Evolutionary conservation across 2,888 invertebrate species (phyloP), one percentile per base, ranked within the genome.

Genomic region (Drosophila peninsularis): DNA sequence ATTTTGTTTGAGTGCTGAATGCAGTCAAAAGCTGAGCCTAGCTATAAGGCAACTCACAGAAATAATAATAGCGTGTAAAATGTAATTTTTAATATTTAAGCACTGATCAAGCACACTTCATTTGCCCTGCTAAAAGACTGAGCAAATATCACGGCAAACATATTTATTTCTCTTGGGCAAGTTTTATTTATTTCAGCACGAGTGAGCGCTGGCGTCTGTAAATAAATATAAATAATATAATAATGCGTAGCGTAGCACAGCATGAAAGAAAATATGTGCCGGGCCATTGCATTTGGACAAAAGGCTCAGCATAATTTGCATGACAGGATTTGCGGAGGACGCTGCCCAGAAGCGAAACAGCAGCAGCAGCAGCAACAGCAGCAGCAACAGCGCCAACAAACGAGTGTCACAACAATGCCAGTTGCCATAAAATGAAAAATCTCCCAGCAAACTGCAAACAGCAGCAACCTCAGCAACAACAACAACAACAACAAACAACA

Each of bases 371-470:
- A 63, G 9, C 57, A 56, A 10, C 41, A 41, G 19, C 41, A 11
- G 21, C 41, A 41, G 10, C 14, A 37, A 24, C 24, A 60, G 34
- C 55, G 50, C 52, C 45, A 56, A 61, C 65, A 65, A 75, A 64
- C 84, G 72, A 74, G 71, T 83, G 84, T 81, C 76, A 79, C 72
- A 79, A 79, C 84, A 79, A 77, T 74, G 68, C 58, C 61, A 71
- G 57, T 66, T 67, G 71, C 58, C 53, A 68, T 66, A 68, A 71
- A 68, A 68, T 49, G 37, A 62, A 65, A 62, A 55, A 19, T 47
- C 41, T 47, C 27, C 50, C 42, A 45, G 13, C 56, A 47, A 54
- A 60, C 61, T 56, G 61, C 56, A 71, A 65, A 61, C 69, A 72
- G 42, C 57, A 60, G 41, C 36, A 56, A 14, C 62, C n/a, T 24